Evolutionary conservation across 2,888 invertebrate species (phyloP).

Genomic region (Anodontia alba): DNA sequence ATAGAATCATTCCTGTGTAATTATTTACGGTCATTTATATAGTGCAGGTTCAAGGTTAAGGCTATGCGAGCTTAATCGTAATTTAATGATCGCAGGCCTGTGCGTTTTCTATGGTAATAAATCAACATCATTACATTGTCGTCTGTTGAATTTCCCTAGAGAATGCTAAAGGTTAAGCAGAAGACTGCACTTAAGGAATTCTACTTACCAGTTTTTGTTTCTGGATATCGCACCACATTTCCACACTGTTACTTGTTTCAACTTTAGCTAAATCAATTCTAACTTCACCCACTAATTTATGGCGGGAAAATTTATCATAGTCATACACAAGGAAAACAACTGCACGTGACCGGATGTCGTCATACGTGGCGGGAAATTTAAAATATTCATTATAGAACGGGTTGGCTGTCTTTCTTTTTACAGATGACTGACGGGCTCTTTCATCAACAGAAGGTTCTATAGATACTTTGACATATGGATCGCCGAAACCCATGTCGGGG

Average conservation of each 20-base stretch:
- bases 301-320: slow-evolving; percentile 91
- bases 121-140: too few species aligned
- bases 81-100: too few species aligned
- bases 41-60: too few species aligned
- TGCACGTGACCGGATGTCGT: slow-evolving; percentile 88
- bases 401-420: slow-evolving; percentile 93
- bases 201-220: slow-evolving; percentile 89
- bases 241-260: slow-evolving; percentile 91
- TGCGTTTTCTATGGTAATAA: too few species aligned
- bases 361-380: slow-evolving; percentile 96
- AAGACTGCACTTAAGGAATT: too few species aligned
- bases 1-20: too few species aligned
- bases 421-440: slow-evolving; percentile 93
- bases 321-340: slow-evolving; percentile 88
- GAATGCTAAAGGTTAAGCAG: too few species aligned
- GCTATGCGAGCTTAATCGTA: too few species aligned
- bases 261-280: slow-evolving; percentile 91
- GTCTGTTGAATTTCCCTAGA: too few species aligned
- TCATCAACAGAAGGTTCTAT: slow-evolving; percentile 94
- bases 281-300: slow-evolving; percentile 94
- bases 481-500: slow-evolving; percentile 91
- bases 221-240: slow-evolving; percentile 95
- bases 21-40: too few species aligned
- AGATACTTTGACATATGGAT: slow-evolving; percentile 93
- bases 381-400: slow-evolving; percentile 96